These are phyloP conservation scores for Eristalis intricaria DNA, from an alignment of 2,888 invertebrate species.

Conservation along the genomic window DNA sequence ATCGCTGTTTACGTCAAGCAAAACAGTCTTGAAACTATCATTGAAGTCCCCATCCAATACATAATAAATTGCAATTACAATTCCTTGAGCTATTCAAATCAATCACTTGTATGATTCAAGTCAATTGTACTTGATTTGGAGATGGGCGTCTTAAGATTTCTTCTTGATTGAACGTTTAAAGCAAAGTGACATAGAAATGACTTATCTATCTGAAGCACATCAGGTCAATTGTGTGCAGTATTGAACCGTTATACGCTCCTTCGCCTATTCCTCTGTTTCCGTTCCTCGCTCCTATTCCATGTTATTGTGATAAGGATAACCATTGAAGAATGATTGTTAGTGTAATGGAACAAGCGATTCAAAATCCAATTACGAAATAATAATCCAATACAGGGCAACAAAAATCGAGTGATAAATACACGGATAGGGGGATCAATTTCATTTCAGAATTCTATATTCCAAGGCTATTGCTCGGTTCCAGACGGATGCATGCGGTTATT, in stretches of 20 bases:
- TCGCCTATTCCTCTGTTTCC: background rate
- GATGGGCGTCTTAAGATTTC: background rate
- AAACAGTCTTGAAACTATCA: too few species aligned
- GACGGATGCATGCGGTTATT: conserved; percentile 2
- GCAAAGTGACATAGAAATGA: conserved; percentile 23
- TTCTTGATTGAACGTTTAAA: conserved; percentile 1
- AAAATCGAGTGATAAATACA: background rate
- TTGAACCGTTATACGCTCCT: conserved; percentile 5
- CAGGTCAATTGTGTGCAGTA: conserved; percentile 16
- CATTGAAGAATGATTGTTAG: conserved; percentile 25
- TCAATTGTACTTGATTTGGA: background rate
- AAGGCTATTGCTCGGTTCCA: background rate
- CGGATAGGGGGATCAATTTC: background rate
- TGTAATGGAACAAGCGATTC: conserved; percentile 37
- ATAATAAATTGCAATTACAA: background rate
- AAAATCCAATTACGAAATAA: conserved; percentile 50
- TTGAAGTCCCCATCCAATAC: too few species aligned
- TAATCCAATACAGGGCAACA: conserved; percentile 11
- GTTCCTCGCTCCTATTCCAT: background rate
- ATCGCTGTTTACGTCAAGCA: too few species aligned
- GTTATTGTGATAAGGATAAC: conserved; percentile 9
- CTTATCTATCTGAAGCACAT: conserved; percentile 34
- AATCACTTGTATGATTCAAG: background rate
- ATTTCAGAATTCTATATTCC: conserved; percentile 23
- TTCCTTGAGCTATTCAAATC: background rate